Evolutionary conservation across 2,113 vertebrate genomes (phyloP).

Genomic region (Heterotilapia buettikoferi): DNA sequence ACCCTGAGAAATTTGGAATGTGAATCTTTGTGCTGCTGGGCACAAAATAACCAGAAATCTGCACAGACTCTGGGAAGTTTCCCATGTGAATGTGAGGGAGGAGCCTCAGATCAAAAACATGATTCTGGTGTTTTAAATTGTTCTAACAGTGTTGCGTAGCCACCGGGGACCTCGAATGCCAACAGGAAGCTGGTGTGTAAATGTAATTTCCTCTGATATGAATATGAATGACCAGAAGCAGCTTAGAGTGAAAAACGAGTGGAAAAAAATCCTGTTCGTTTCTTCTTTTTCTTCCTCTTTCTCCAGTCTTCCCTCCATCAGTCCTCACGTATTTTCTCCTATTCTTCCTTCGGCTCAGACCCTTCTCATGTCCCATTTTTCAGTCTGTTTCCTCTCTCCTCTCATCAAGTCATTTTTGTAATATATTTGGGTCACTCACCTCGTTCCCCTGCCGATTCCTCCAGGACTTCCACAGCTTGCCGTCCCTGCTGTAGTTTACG

Average conservation of each 20-base stretch:
- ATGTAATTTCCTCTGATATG: conserved; percentile 19
- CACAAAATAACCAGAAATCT: background rate
- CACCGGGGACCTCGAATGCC: background rate
- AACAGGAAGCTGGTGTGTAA: conserved; percentile 2
- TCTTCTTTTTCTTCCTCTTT: background rate
- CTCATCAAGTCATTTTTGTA: background rate
- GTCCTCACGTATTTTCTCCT: background rate
- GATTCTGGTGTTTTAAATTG: background rate
- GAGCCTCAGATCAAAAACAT: background rate
- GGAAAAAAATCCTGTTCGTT: background rate
- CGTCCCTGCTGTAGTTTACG: conserved; percentile 83
- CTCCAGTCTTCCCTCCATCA: background rate
- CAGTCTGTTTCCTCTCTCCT: background rate
- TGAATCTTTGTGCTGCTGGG: background rate
- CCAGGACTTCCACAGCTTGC: conserved; percentile 82
- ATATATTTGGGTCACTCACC: conserved; percentile 55
- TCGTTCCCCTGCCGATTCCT: conserved; percentile 75
- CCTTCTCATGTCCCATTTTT: background rate
- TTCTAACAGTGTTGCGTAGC: background rate
- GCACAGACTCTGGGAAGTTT: background rate
- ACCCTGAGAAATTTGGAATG: background rate
- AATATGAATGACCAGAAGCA: conserved; percentile 9
- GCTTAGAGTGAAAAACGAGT: background rate
- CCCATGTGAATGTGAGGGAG: background rate
- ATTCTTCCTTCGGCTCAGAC: background rate